Percentiles rank a stretch among this genome's conserved stretches.
These are phyloP conservation scores for Brachionus sp. DNA, from an alignment of 1,140 invertebrate genomes.

Conservation along the genomic window DNA sequence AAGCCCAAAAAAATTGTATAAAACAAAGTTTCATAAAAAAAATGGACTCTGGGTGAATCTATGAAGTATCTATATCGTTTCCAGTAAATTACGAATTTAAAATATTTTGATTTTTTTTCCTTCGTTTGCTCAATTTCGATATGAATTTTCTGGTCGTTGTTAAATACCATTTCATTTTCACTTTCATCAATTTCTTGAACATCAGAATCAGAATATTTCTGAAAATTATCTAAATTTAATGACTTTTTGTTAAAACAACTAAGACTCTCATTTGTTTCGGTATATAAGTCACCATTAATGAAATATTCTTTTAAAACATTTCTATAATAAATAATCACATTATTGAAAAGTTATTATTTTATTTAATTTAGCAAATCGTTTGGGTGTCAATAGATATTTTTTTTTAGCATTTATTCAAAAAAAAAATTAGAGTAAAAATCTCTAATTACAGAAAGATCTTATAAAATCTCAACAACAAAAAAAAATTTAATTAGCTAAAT, in stretches of 20 bases:
- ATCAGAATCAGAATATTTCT: not conserved
- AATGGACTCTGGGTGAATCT: conserved; percentile 32
- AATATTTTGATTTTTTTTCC: not conserved
- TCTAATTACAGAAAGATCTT: no score
- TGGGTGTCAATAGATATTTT: no score
- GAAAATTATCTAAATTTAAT: not conserved
- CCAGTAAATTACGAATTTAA: not conserved
- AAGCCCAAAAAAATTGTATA: conserved; percentile 18
- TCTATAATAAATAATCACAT: not conserved
- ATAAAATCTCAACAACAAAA: no score
- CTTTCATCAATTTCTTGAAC: not conserved
- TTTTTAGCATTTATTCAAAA: no score
- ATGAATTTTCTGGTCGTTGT: not conserved
- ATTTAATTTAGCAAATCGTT: not conserved
- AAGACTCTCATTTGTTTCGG: not conserved
- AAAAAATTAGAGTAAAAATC: no score
- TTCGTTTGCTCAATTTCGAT: not conserved
- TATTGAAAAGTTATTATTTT: not conserved
- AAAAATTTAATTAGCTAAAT: no score
- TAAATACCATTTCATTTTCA: not conserved
- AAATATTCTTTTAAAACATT: conserved; percentile 1
- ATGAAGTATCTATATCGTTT: conserved; percentile 10
- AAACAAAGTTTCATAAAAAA: conserved; percentile 43
- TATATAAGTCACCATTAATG: not conserved
- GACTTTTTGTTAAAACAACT: not conserved